Evolutionary conservation across 1,140 invertebrate species (phyloP).

Genomic region (Conopomorpha cramerella): DNA sequence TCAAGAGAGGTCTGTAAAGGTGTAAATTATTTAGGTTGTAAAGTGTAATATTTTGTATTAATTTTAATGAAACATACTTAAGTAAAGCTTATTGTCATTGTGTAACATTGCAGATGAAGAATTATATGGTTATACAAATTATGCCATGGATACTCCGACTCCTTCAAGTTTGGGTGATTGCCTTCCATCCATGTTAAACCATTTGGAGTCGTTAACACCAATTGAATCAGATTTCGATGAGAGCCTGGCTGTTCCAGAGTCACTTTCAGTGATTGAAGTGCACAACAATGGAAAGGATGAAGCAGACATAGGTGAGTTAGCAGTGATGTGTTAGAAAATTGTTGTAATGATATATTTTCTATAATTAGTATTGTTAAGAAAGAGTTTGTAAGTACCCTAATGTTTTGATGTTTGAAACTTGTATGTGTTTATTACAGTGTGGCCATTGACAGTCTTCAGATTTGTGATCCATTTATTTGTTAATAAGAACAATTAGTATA

Average conservation of each 20-base stretch:
- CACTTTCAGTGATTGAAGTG: conserved; percentile 39
- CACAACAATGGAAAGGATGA: too few relatives aligned
- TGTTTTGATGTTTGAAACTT: too few relatives aligned
- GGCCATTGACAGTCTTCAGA: too few relatives aligned
- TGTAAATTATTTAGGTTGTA: neutral
- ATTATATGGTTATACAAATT: conserved; percentile 46
- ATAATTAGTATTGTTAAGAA: too few relatives aligned
- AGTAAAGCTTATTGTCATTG: neutral
- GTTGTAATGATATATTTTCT: too few relatives aligned
- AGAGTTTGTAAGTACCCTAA: too few relatives aligned
- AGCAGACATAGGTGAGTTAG: too few relatives aligned
- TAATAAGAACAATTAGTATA: too few relatives aligned
- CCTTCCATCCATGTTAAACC: conserved; percentile 32
- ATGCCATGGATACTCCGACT: conserved; percentile 45
- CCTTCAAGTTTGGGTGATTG: conserved; percentile 32
- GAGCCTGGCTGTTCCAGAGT: conserved; percentile 50
- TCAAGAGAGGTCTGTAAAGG: conserved; percentile 33
- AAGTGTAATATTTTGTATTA: neutral
- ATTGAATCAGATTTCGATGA: conserved; percentile 53
- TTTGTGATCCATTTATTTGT: too few relatives aligned
- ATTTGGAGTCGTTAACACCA: conserved; percentile 32
- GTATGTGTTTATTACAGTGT: too few relatives aligned
- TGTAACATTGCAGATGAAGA: conserved; percentile 34
- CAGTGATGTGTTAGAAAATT: too few relatives aligned
- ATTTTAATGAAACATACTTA: neutral